Evolutionary conservation across 2,797 vertebrate species (phyloP).

Genomic region (Lagocephalus sceleratus): DNA sequence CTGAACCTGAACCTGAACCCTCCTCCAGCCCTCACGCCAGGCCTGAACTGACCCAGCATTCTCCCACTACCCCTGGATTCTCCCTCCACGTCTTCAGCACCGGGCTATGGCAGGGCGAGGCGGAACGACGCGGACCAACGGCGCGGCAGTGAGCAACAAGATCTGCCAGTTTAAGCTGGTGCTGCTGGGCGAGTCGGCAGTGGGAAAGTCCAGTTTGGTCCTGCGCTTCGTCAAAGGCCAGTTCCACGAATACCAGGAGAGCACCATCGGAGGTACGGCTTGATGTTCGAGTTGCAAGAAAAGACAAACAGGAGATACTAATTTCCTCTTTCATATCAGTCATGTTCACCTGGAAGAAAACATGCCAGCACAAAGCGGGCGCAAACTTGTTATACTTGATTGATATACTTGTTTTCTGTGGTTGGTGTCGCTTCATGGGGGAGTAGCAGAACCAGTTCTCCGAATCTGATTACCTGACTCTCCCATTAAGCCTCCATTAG

Average conservation of each 20-base stretch:
- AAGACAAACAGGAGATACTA: too few relatives aligned
- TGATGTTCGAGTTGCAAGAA: background rate
- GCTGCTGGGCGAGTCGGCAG: constrained; percentile 92
- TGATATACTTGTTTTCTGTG: constrained; percentile 16
- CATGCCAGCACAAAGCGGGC: constrained; percentile 12
- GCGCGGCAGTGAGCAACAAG: constrained; percentile 91
- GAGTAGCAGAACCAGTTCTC: constrained; percentile 51
- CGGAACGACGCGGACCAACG: constrained; percentile 90
- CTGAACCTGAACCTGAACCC: constrained; percentile 23
- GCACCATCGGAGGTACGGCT: constrained; percentile 95
- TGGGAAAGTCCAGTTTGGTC: constrained; percentile 97
- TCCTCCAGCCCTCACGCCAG: constrained; percentile 7
- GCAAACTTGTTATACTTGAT: constrained; percentile 12
- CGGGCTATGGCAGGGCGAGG: constrained; percentile 91
- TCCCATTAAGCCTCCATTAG: constrained; percentile 19
- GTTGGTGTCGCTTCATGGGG: constrained; percentile 8
- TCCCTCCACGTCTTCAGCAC: constrained; percentile 32
- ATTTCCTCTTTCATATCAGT: too few relatives aligned
- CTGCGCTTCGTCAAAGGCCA: constrained; percentile 99
- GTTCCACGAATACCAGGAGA: constrained; percentile 99
- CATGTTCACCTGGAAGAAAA: background rate
- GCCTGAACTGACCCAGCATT: constrained; percentile 1
- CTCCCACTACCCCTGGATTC: constrained; percentile 23
- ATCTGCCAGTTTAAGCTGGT: constrained; percentile 99
- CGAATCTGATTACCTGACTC: constrained; percentile 35